A percentile compares a stretch with the other conserved stretches of the same genome.
Evolutionary conservation across 2,888 invertebrate species (phyloP).

Genomic region (Stratiomys singularior): DNA sequence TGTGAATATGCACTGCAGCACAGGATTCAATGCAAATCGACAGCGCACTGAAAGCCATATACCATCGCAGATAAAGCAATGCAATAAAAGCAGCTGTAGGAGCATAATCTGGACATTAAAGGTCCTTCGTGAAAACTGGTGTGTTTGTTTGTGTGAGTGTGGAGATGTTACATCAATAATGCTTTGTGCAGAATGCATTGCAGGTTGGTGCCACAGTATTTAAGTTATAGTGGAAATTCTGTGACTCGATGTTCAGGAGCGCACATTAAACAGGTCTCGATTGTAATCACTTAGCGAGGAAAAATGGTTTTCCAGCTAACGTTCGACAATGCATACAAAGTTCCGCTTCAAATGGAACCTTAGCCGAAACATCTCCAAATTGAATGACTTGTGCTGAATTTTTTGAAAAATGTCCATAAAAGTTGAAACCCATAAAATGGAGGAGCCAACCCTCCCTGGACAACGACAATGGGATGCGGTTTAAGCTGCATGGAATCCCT

Average conservation of each 20-base stretch:
- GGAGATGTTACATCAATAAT: conserved; percentile 3
- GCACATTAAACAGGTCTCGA: no score
- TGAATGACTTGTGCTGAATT: no score
- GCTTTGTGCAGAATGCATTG: background rate
- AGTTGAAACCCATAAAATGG: no score
- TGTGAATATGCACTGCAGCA: background rate
- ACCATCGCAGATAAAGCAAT: conserved; percentile 38
- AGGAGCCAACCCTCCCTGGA: no score
- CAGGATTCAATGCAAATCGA: conserved; percentile 36
- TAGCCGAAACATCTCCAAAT: no score
- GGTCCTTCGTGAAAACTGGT: conserved; percentile 42
- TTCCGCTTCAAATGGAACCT: no score
- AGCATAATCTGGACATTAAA: conserved; percentile 46
- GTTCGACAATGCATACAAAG: no score
- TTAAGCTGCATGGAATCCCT: no score
- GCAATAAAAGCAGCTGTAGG: conserved; percentile 44
- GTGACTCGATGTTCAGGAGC: background rate
- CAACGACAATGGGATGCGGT: no score
- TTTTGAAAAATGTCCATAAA: no score
- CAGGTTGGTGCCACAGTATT: conserved; percentile 16
- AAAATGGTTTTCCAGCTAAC: no score
- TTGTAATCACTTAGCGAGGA: no score
- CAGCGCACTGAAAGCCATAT: conserved; percentile 27
- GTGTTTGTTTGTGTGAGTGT: background rate
- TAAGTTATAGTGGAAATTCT: conserved; percentile 11